phyloP scores from a whole-genome alignment of 2,797 vertebrate species.

The Falco columbarius region DNA sequence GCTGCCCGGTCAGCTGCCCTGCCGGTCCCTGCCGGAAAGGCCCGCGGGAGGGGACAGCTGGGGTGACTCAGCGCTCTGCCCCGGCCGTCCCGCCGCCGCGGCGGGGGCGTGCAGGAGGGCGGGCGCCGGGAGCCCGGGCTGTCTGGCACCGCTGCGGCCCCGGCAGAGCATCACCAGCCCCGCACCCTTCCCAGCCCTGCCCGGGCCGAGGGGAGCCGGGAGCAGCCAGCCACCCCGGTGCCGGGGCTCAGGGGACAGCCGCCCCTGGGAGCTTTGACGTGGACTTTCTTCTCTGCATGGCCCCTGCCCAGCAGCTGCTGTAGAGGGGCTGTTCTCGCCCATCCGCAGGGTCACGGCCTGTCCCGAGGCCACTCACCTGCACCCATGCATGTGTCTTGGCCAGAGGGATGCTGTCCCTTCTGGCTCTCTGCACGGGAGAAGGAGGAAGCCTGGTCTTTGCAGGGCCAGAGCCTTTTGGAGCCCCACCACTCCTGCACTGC shows the following conservation, averaged over 20 bases:
- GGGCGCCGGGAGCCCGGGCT: neutral
- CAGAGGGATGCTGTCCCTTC: neutral
- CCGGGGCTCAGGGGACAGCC: neutral
- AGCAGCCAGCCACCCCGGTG: neutral
- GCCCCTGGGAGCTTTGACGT: rapidly evolving
- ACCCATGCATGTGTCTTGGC: no score
- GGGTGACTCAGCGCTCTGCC: no score
- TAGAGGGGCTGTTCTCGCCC: no score
- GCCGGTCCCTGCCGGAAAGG: no score
- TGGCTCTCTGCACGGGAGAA: neutral
- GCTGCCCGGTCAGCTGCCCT: no score
- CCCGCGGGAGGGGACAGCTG: no score
- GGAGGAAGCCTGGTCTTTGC: neutral
- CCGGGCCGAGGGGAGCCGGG: neutral
- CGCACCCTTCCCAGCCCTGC: neutral
- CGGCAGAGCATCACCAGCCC: neutral
- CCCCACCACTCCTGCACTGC: neutral
- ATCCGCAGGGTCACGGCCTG: rapidly evolving
- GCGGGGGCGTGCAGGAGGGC: neutral
- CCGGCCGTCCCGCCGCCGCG: neutral
- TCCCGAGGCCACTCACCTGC: neutral
- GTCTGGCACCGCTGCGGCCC: neutral
- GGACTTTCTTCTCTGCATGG: neutral
- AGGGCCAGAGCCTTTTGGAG: neutral
- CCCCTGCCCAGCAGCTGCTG: neutral